phyloP scores from a whole-genome alignment of 2,888 invertebrate species.

The Oegoconia quadripuncta region DNA sequence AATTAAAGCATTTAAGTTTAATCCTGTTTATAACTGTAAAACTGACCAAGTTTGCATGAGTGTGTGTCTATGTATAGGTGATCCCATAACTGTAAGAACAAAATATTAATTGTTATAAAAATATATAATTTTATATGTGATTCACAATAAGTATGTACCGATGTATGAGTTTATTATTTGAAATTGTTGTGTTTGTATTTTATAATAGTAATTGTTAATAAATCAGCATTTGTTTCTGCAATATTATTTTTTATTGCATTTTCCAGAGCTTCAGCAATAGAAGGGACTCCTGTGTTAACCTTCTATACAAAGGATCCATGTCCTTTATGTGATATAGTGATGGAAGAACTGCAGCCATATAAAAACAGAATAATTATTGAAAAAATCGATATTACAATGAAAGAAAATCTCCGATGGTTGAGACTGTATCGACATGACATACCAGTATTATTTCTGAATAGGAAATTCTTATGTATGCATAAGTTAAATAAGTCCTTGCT shows the following conservation, averaged over 20 bases:
- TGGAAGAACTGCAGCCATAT: slow-evolving; percentile 81
- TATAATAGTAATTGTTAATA: slow-evolving; percentile 23
- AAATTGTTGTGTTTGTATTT: slow-evolving; percentile 20
- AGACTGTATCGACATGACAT: slow-evolving; percentile 90
- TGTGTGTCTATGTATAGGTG: no score
- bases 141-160: neutral
- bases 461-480: slow-evolving; percentile 89
- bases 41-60: slow-evolving; percentile 5
- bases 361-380: slow-evolving; percentile 81
- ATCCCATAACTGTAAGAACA: slow-evolving; percentile 26
- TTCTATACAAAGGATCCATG: slow-evolving; percentile 91
- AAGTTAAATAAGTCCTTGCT: slow-evolving; percentile 80
- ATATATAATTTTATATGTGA: slow-evolving; percentile 12
- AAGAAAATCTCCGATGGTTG: slow-evolving; percentile 85
- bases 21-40: neutral
- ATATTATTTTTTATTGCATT: slow-evolving; percentile 24
- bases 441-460: slow-evolving; percentile 92
- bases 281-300: slow-evolving; percentile 81
- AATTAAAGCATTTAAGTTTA: no score
- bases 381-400: slow-evolving; percentile 87
- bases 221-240: slow-evolving; percentile 34
- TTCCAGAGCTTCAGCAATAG: slow-evolving; percentile 64
- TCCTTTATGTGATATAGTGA: slow-evolving; percentile 88
- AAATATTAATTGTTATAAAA: slow-evolving; percentile 17
- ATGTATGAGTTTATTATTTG: no score